Evolutionary conservation across 2,113 vertebrate species (phyloP), one percentile per base, ranked within the genome.

Genomic region (Albula goreensis): DNA sequence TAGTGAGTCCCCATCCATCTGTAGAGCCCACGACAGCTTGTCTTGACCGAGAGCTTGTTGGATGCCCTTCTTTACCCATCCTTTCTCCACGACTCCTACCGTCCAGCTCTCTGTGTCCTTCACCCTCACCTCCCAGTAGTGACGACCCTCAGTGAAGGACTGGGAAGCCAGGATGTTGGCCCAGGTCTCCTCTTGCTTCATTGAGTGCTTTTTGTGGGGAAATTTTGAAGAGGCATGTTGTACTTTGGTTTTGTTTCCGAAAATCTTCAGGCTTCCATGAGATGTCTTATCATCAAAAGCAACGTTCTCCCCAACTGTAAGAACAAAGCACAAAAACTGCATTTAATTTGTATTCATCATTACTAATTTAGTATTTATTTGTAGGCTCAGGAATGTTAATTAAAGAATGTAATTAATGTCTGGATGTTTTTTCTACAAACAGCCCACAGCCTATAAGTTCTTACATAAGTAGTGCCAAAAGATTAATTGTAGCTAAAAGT

Each of bases 201-300:
- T 31, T 88, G 85, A 78, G 60, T 85, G 66, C 0, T 31, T 7
- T 10, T 0, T 0, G 49, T 9, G 0, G 88, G 0, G 51, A 4
- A 12, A 1, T 22, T 10, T 5, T 82, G 78, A 49, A 0, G 2
- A 74, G 0, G 84, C 0, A 49, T 95, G 95, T 80, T 85, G 91
- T 50, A 93, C 95, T 83, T 13, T 91, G 56, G 13, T 92, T 88
- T 89, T 89, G 0, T 89, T 86, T 15, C 48, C 78, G 0, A 92
- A 96, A 63, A 96, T 85, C 86, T 77, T 82, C 80, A 97, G 90
- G 91, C 95, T 89, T 57, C 85, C 90, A 89, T 95, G 95, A 88
- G 93, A 94, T 0, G 90, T 95, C 8, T 89, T 4, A 0, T 93
- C 82, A 74, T 96, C 90, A 1, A 97, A 95, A 78, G 94, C 96